phyloP scores from a whole-genome alignment of 2,113 vertebrate species.

The Caloenas nicobarica region DNA sequence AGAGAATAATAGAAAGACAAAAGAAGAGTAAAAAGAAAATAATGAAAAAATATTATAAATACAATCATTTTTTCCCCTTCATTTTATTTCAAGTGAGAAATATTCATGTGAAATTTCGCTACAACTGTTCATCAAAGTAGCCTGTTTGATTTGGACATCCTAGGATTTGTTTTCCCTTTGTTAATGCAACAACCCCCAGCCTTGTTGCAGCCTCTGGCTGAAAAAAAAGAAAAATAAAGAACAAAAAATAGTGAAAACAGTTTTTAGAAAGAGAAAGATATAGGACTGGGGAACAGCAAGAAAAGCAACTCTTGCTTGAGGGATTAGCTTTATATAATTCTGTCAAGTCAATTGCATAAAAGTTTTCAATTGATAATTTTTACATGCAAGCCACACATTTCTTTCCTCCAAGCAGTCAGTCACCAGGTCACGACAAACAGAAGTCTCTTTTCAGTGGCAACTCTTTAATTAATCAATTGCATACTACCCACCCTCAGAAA shows the following conservation, averaged over 20 bases:
- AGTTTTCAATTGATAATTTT: conserved; percentile 8
- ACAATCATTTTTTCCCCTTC: background rate
- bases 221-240: background rate
- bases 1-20: background rate
- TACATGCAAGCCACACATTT: background rate
- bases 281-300: background rate
- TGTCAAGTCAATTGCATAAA: background rate
- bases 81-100: background rate
- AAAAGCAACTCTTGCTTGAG: conserved; percentile 18
- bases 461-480: conserved; percentile 10
- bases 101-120: background rate
- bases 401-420: background rate
- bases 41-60: background rate
- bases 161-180: background rate
- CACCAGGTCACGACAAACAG: background rate
- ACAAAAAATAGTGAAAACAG: background rate
- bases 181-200: background rate
- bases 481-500: background rate
- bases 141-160: background rate
- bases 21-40: background rate
- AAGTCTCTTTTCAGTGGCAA: background rate
- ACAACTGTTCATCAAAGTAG: background rate
- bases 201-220: background rate
- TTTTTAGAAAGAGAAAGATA: background rate
- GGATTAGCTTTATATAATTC: conserved; percentile 27